Conservation (phyloP, 2,113 vertebrate genomes). For the Lepus europaeus region DNA sequence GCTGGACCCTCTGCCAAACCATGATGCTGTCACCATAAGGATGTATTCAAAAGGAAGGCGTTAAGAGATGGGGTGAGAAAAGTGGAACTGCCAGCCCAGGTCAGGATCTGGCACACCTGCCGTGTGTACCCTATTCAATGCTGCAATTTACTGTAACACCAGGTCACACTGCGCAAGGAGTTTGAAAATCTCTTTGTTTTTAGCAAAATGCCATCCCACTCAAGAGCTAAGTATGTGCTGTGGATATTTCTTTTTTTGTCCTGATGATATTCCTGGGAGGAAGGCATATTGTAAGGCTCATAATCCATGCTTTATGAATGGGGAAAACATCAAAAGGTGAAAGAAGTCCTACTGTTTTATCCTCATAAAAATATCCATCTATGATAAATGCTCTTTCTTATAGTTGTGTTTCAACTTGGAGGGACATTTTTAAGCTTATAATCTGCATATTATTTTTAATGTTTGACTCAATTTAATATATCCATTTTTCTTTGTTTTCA, state of each 20-base stretch:
- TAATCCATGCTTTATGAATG: slow-evolving; percentile 16
- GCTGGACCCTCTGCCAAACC: slow-evolving; percentile 47
- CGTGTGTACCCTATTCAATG: neutral
- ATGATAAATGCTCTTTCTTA: neutral
- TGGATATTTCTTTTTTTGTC: slow-evolving; percentile 11
- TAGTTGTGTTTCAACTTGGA: neutral
- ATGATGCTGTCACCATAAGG: slow-evolving; percentile 23
- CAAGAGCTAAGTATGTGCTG: neutral
- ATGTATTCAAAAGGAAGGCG: neutral
- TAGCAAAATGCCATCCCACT: slow-evolving; percentile 19
- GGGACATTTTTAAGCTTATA: neutral
- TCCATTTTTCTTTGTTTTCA: neutral
- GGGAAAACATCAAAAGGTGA: neutral
- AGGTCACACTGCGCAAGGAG: neutral
- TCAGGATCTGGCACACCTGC: neutral
- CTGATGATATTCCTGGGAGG: neutral
- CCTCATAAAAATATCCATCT: slow-evolving; percentile 17
- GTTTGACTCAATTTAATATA: neutral
- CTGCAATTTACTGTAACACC: neutral
- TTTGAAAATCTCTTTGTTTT: slow-evolving; percentile 57
- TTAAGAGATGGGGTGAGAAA: neutral
- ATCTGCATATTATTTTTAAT: neutral
- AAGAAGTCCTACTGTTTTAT: neutral
- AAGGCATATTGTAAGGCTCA: neutral
- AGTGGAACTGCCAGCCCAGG: neutral